phyloP scores from a whole-genome alignment of 53 echinoderm and acorn worm species.

The Echinarachnius parma region DNA sequence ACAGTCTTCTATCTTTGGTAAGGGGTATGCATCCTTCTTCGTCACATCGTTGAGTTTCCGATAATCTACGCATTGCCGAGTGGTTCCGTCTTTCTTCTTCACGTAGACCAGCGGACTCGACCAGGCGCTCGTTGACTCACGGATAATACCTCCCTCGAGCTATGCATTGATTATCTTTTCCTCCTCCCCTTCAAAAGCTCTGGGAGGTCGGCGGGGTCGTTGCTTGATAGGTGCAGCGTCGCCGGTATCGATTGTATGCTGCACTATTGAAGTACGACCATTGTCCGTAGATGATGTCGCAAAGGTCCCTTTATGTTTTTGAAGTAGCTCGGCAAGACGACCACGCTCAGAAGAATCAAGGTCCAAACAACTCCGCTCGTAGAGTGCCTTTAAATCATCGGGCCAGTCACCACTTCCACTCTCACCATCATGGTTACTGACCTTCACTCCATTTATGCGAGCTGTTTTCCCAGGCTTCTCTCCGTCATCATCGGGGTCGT shows the following conservation, averaged over 20 bases:
- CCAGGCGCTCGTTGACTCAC: slow-evolving; percentile 54
- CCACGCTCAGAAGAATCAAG: not conserved
- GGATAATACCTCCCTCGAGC: slow-evolving; percentile 51
- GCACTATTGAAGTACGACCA: slow-evolving; percentile 42
- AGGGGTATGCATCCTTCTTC: slow-evolving; percentile 51
- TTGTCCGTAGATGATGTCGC: slow-evolving; percentile 47
- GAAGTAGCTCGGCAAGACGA: not conserved
- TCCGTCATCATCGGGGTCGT: not conserved
- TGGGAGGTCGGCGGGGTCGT: slow-evolving; percentile 43
- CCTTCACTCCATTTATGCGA: no score
- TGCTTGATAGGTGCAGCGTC: slow-evolving; percentile 48
- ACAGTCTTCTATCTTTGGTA: slow-evolving; percentile 55
- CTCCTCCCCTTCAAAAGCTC: slow-evolving; percentile 57
- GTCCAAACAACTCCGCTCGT: not conserved
- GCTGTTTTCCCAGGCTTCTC: no score
- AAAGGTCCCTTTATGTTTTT: slow-evolving; percentile 18
- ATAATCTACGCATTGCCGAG: slow-evolving; percentile 58
- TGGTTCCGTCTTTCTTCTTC: slow-evolving; percentile 48
- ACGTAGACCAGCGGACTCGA: slow-evolving; percentile 56
- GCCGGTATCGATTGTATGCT: slow-evolving; percentile 59
- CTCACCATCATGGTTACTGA: no score
- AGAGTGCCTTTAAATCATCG: slow-evolving; percentile 24
- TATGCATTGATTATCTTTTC: slow-evolving; percentile 47
- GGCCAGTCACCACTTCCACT: no score
- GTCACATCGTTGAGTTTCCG: slow-evolving; percentile 57